phyloP scores from a whole-genome alignment of 2,797 vertebrate genomes.

The Urosaurus nigricauda region DNA sequence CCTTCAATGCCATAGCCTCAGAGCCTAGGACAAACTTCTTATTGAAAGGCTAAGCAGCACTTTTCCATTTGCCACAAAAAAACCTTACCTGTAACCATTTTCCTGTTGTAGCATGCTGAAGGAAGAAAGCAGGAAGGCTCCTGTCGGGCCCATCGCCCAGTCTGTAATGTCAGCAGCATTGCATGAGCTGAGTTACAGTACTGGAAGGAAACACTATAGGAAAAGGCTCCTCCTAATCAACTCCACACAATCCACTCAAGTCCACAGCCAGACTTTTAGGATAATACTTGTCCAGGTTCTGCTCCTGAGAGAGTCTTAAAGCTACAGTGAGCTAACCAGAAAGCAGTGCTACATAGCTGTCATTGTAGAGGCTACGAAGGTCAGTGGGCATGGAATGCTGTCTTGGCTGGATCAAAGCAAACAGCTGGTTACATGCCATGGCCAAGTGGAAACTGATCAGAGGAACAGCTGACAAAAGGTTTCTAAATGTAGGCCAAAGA shows the following conservation, averaged over 20 bases:
- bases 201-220: conserved; percentile 89
- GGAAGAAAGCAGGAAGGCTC: conserved; percentile 77
- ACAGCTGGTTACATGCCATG: conserved; percentile 49
- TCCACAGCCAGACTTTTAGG: conserved; percentile 28
- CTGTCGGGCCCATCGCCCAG: conserved; percentile 83
- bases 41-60: background rate
- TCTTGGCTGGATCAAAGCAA: conserved; percentile 47
- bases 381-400: conserved; percentile 49
- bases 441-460: conserved; percentile 50
- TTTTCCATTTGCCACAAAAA: background rate
- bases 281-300: background rate
- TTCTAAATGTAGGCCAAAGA: conserved; percentile 35
- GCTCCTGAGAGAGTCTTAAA: conserved; percentile 30
- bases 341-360: conserved; percentile 37
- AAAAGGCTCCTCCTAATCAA: background rate
- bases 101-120: conserved; percentile 79
- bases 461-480: conserved; percentile 51
- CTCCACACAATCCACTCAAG: conserved; percentile 4
- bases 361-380: conserved; percentile 46
- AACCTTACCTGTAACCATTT: conserved; percentile 83
- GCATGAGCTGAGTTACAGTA: conserved; percentile 83
- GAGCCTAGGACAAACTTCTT: background rate
- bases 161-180: conserved; percentile 85
- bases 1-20: background rate
- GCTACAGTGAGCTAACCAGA: conserved; percentile 29